Evolutionary conservation across 2,113 vertebrate species (phyloP).

Genomic region (Shinisaurus crocodilurus): DNA sequence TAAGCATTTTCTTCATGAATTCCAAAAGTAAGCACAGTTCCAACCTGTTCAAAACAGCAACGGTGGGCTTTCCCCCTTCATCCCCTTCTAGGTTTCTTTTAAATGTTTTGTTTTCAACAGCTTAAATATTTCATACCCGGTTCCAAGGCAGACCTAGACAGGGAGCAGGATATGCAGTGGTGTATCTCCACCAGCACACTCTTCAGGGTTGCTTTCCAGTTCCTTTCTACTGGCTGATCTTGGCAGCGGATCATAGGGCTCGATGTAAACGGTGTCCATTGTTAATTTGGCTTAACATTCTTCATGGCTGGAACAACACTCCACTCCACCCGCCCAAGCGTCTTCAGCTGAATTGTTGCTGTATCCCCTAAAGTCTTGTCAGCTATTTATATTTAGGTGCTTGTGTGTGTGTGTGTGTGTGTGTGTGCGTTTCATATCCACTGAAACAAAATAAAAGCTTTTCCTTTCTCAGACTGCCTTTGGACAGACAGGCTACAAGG

Average conservation of each 20-base stretch:
- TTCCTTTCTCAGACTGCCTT: slow-evolving; percentile 20
- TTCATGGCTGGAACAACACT: slow-evolving; percentile 58
- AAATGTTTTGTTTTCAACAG: slow-evolving; percentile 58
- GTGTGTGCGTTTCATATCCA: neutral
- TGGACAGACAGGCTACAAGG: neutral
- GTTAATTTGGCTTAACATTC: slow-evolving; percentile 66
- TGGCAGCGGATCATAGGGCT: slow-evolving; percentile 76
- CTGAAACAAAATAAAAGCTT: neutral
- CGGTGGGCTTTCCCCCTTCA: slow-evolving; percentile 11
- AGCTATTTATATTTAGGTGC: slow-evolving; percentile 29
- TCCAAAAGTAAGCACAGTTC: slow-evolving; percentile 38
- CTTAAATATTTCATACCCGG: slow-evolving; percentile 62
- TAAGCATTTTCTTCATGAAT: slow-evolving; percentile 50
- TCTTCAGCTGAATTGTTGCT: slow-evolving; percentile 59
- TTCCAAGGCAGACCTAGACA: slow-evolving; percentile 55
- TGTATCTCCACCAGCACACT: slow-evolving; percentile 72
- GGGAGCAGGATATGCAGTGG: slow-evolving; percentile 71
- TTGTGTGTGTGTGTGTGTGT: neutral
- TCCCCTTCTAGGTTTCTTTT: slow-evolving; percentile 52
- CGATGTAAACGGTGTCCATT: slow-evolving; percentile 72
- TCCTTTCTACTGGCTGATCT: slow-evolving; percentile 74
- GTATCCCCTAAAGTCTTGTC: slow-evolving; percentile 43
- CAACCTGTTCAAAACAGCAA: slow-evolving; percentile 37
- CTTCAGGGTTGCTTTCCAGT: slow-evolving; percentile 70
- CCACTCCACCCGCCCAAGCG: slow-evolving; percentile 60